These are phyloP conservation scores for Hepsetus odoe DNA, from an alignment of 2,113 vertebrate genomes.

Conservation along the genomic window DNA sequence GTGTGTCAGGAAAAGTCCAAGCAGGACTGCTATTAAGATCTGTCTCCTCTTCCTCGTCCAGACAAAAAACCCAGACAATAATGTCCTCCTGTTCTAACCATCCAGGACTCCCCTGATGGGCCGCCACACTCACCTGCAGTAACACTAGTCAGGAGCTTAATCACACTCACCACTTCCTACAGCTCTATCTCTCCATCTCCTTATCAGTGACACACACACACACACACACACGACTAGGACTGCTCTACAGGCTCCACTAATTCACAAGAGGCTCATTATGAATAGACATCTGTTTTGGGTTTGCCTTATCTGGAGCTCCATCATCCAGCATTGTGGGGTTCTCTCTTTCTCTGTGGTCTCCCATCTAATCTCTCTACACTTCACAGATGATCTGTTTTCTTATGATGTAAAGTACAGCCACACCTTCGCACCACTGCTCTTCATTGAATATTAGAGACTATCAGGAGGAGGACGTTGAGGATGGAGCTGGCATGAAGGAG, in stretches of 20 bases:
- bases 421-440: too few species aligned
- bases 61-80: neutral
- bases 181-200: neutral
- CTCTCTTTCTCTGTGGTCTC: too few species aligned
- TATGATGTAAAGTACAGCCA: too few species aligned
- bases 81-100: neutral
- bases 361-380: too few species aligned
- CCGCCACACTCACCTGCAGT: constrained; percentile 5
- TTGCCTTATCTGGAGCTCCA: neutral
- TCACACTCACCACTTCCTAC: neutral
- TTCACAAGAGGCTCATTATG: constrained; percentile 67
- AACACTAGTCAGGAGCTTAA: constrained; percentile 4
- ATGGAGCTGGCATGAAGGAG: too few species aligned
- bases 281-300: constrained; percentile 59
- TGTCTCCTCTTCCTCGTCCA: too few species aligned
- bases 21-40: too few species aligned
- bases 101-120: neutral
- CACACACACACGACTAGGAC: constrained; percentile 50
- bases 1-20: too few species aligned
- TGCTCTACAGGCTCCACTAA: constrained; percentile 73
- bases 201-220: neutral
- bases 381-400: too few species aligned
- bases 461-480: too few species aligned
- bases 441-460: too few species aligned
- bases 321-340: too few species aligned